phyloP scores from a whole-genome alignment of 2,113 vertebrate species.

The Ciconia boyciana region DNA sequence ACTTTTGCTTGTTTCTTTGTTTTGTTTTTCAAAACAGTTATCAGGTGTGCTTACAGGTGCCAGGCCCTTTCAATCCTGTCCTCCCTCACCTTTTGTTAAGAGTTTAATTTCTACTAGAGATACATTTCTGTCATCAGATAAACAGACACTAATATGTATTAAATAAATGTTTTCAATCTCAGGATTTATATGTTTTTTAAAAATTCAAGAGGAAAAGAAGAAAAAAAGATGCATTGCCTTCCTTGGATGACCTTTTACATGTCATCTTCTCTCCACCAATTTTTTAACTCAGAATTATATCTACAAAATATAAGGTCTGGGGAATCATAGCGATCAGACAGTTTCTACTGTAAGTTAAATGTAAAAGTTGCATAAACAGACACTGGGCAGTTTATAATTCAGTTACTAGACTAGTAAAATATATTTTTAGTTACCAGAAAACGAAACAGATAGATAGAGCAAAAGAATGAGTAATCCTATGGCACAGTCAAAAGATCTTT shows the following conservation, averaged over 20 bases:
- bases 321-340: not conserved
- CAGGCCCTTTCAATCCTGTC: not conserved
- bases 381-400: not conserved
- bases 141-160: not conserved
- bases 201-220: not conserved
- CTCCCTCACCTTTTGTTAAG: not conserved
- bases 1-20: not conserved
- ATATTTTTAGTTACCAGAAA: not conserved
- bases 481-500: not conserved
- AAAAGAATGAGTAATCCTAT: not conserved
- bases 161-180: not conserved
- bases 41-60: not conserved
- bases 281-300: not conserved
- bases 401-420: not conserved
- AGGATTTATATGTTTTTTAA: not conserved
- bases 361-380: not conserved
- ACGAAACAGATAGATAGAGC: not conserved
- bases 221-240: not conserved
- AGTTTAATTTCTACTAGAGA: not conserved
- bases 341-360: not conserved
- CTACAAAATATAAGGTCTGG: not conserved
- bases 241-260: not conserved
- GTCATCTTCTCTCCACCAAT: not conserved
- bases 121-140: not conserved
- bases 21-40: not conserved